Evolutionary conservation across 2,113 vertebrate genomes (phyloP).

Genomic region (Lepus americanus): DNA sequence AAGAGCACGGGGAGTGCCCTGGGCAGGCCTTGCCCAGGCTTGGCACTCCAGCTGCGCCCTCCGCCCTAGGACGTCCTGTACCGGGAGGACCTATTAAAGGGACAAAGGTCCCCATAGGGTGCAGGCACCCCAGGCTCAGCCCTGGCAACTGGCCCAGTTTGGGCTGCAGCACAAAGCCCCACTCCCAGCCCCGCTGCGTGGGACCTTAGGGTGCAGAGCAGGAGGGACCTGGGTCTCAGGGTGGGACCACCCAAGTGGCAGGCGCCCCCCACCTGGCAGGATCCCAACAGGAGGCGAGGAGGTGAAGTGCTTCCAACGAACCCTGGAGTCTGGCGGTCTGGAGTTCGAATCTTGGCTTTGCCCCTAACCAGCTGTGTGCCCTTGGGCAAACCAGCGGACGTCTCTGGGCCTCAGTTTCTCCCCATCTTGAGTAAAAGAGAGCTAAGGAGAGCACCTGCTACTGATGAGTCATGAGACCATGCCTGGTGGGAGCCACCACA

Average conservation of each 20-base stretch:
- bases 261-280: background rate
- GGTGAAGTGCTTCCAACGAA: background rate
- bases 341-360: background rate
- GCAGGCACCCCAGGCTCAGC: slow-evolving; percentile 64
- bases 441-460: background rate
- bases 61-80: slow-evolving; percentile 80
- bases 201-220: background rate
- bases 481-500: background rate
- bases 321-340: background rate
- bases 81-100: slow-evolving; percentile 79
- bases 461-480: background rate
- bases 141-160: slow-evolving; percentile 71
- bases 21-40: slow-evolving; percentile 75
- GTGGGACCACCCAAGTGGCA: background rate
- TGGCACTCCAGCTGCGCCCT: slow-evolving; percentile 73
- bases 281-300: background rate
- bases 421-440: background rate
- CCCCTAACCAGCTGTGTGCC: background rate
- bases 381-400: background rate
- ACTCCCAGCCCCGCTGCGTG: background rate
- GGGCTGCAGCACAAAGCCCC: slow-evolving; percentile 40
- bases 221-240: background rate
- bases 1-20: slow-evolving; percentile 70
- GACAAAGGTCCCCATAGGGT: slow-evolving; percentile 79
- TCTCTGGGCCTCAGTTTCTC: slow-evolving; percentile 51